A percentile compares a stretch with the other conserved stretches of the same genome.
Conservation (phyloP, 2,888 invertebrate genomes). For the Cryptus viduatorius region DNA sequence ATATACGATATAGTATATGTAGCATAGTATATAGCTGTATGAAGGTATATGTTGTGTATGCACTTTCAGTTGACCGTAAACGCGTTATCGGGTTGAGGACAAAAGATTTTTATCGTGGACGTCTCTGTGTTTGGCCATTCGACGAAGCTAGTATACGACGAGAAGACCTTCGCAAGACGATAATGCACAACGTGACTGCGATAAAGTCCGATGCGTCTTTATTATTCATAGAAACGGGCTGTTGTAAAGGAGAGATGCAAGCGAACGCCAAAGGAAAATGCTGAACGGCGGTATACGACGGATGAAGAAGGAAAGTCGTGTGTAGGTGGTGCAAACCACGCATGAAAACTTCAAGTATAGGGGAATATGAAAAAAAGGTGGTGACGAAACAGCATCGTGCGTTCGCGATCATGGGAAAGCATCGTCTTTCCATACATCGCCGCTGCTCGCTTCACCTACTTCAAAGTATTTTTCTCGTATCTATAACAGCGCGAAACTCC, state of each 20-base stretch:
- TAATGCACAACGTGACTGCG: constrained; percentile 24
- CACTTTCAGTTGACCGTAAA: background rate
- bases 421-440: constrained; percentile 19
- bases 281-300: background rate
- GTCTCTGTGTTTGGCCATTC: background rate
- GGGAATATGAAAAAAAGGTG: background rate
- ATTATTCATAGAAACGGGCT: constrained; percentile 48
- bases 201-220: constrained; percentile 47
- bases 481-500: background rate
- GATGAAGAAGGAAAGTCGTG: background rate
- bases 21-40: background rate
- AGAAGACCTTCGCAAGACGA: constrained; percentile 6
- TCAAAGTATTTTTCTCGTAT: constrained; percentile 34
- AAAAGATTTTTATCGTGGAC: constrained; percentile 6
- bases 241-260: background rate
- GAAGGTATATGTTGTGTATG: background rate
- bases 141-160: background rate
- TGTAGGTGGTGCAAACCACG: background rate
- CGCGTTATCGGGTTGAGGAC: constrained; percentile 2
- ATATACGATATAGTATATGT: background rate
- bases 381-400: background rate
- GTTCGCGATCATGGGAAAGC: background rate
- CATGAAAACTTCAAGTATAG: background rate
- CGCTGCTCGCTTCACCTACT: constrained; percentile 15
- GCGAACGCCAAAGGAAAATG: constrained; percentile 10